Percentiles rank a stretch among this genome's conserved stretches.
These are phyloP conservation scores for Catamblyrhynchus diadema DNA, from an alignment of 2,797 vertebrate species.

Conservation along the genomic window DNA sequence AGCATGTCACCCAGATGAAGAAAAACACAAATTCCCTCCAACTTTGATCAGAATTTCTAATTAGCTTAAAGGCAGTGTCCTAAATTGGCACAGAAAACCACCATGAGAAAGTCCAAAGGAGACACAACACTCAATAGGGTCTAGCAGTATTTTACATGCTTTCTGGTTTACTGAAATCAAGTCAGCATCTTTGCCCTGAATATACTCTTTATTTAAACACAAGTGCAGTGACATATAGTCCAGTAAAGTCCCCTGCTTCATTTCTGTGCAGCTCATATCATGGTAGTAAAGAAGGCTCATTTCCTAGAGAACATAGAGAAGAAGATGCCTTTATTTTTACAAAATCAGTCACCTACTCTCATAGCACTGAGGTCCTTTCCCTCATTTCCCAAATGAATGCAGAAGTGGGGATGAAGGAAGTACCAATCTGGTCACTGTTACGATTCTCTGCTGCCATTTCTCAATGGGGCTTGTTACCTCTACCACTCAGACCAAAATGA, in stretches of 20 bases:
- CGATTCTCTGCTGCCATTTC: not conserved
- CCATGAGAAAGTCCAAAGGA: not conserved
- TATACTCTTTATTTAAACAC: not conserved
- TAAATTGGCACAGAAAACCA: constrained; percentile 1
- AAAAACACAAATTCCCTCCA: constrained; percentile 38
- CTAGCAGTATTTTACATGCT: not conserved
- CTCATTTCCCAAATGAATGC: not conserved
- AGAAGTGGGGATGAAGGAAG: not conserved
- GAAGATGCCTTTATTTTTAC: not conserved
- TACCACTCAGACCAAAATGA: not conserved
- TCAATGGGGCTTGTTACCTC: not conserved
- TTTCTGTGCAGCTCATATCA: not conserved
- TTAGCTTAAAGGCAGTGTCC: constrained; percentile 11
- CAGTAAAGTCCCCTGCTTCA: not conserved
- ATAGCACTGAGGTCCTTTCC: not conserved
- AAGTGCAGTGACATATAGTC: not conserved
- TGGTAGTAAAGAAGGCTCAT: not conserved
- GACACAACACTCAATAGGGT: not conserved
- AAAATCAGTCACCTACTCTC: not conserved
- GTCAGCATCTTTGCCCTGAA: not conserved
- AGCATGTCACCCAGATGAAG: not conserved
- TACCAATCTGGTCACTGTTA: not conserved
- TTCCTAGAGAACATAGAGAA: not conserved
- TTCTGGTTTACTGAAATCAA: not conserved
- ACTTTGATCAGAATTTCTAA: constrained; percentile 33